Evolutionary conservation across 2,797 vertebrate species (phyloP).

Genomic region (Megaceryle alcyon): DNA sequence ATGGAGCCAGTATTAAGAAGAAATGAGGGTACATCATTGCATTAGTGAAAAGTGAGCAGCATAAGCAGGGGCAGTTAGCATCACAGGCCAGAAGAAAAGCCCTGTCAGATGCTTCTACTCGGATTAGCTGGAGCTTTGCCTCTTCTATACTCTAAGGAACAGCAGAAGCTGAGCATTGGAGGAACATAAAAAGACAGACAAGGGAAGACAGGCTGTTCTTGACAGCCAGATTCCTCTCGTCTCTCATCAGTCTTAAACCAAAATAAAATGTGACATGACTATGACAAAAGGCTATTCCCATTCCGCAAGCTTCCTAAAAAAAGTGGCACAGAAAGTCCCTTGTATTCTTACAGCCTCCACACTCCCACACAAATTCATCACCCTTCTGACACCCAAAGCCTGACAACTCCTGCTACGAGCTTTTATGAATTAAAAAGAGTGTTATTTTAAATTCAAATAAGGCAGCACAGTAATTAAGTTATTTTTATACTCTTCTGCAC

Average conservation of each 20-base stretch:
- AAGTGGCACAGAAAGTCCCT: not conserved
- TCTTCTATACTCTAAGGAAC: not conserved
- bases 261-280: slow-evolving; percentile 3
- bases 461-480: slow-evolving; percentile 23
- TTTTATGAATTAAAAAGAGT: slow-evolving; percentile 44
- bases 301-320: slow-evolving; percentile 6
- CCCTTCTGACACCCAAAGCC: slow-evolving; percentile 35
- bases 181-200: not conserved
- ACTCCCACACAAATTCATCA: slow-evolving; percentile 24
- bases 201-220: not conserved
- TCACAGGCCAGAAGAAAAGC: not conserved
- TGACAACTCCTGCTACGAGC: not conserved
- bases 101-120: not conserved
- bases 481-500: slow-evolving; percentile 19
- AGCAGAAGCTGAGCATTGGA: not conserved
- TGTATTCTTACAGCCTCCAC: not conserved
- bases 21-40: not conserved
- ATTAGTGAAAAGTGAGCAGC: not conserved
- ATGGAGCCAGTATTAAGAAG: not conserved
- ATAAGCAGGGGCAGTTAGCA: accelerated
- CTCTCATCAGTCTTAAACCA: slow-evolving; percentile 20
- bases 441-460: slow-evolving; percentile 39
- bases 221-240: slow-evolving; percentile 14
- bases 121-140: not conserved
- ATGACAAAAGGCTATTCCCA: slow-evolving; percentile 43